phyloP scores from a whole-genome alignment of 2,888 invertebrate species.

The Drosophila tanythrix region DNA sequence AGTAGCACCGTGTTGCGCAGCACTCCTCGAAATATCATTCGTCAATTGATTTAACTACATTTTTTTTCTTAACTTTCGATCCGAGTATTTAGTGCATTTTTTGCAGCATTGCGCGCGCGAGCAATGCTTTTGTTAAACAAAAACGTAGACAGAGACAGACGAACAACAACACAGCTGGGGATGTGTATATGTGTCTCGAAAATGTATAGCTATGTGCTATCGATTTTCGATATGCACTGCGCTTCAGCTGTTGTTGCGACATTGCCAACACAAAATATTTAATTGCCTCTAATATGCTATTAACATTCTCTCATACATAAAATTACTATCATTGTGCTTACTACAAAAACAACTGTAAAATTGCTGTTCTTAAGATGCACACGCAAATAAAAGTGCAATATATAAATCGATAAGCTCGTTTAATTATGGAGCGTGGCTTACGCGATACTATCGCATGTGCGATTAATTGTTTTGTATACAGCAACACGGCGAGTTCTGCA shows the following conservation, averaged over 20 bases:
- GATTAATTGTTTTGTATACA: constrained; percentile 13
- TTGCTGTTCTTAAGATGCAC: background rate
- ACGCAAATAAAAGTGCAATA: background rate
- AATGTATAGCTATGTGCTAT: constrained; percentile 19
- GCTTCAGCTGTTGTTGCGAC: constrained; percentile 37
- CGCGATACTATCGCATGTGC: constrained; percentile 6
- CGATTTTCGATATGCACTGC: constrained; percentile 30
- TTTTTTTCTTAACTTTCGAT: constrained; percentile 44
- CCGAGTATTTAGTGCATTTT: constrained; percentile 49
- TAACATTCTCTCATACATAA: background rate
- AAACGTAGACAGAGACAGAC: constrained; percentile 64
- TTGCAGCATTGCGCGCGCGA: constrained; percentile 71
- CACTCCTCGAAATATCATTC: constrained; percentile 41
- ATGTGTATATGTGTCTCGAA: constrained; percentile 25
- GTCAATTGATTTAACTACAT: constrained; percentile 53
- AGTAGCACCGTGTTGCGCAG: constrained; percentile 69
- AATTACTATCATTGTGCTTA: background rate
- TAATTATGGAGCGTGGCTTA: background rate
- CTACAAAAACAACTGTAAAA: background rate
- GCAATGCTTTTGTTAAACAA: constrained; percentile 72
- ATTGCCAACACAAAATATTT: constrained; percentile 34
- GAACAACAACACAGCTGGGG: constrained; percentile 71
- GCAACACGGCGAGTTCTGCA: constrained; percentile 1
- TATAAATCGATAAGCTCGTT: background rate
- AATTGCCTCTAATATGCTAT: background rate